Base-by-base conservation (phyloP, 2,113 vertebrate genomes). In the Aythya baeri region DNA sequence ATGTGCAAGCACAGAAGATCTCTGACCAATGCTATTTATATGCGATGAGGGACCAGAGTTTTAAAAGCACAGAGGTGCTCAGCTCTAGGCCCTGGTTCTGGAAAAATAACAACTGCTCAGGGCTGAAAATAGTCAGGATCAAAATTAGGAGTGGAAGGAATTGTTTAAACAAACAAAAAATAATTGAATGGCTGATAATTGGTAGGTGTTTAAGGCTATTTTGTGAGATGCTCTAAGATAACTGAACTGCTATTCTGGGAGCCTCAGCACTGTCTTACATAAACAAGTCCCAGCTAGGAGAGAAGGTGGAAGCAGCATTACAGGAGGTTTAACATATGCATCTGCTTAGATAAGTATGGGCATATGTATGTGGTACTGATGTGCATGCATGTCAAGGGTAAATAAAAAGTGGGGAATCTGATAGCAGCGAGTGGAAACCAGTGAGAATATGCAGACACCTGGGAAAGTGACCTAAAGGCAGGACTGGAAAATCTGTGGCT, bases 21-120 rank as follows among this genome's bases (percentile, higher is more conserved):
- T 92, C 93, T 83, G 67, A 85, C 75, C 78, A 55, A 55, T 82
- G 46, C 54, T 95, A 46, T 93, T 95, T 93, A 83, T 86, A 74
- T 32, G 55, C 18, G 58, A 68, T 8, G 16, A 76, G 74, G 77
- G 58, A 58, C 34, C 1, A 6, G 43, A 44, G 61, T 89, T 95
- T 89, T 87, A 89, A 87, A 92, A 95, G 70, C 78, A 66, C 71
- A 68, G 89, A 94, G 62, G 54, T 87, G 41, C 58, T 72, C 71
- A 54, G 67, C 54, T 91, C 49, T 66, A 44, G 67, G 34, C 74
- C 18, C 8, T 50, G 12, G 15, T 66, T 79, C 62, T 91, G 44
- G 57, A 75, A 84, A 7, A 84, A 75, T 31, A 83, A 41, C 8
- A 1, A 13, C 34, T 89, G 89, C 55, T 8, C 27, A 25, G 31